Percentiles rank a stretch among this genome's conserved stretches.
phyloP scores from a whole-genome alignment of 30 jellyfish, hydroid and myxozoan species.

The Clytia hemisphaerica region DNA sequence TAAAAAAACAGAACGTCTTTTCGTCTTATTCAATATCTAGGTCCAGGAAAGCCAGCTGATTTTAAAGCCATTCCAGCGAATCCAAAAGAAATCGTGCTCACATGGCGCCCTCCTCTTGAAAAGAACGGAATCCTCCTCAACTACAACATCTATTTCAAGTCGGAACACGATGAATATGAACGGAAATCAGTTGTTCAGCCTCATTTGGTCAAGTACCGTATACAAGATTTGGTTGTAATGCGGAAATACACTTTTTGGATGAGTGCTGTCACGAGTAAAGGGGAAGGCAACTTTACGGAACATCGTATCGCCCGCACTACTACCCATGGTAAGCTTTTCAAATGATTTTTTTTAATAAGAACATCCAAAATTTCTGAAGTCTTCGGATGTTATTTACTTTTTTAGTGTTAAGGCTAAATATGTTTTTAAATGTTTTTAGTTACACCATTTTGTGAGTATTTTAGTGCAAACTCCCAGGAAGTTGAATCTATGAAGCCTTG shows the following conservation, averaged over 20 bases:
- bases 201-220: conserved; percentile 35
- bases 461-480: no score
- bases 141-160: conserved; percentile 52
- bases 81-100: conserved; percentile 68
- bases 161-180: no score
- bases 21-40: no score
- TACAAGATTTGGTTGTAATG: conserved; percentile 68
- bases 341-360: no score
- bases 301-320: not conserved
- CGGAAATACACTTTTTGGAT: conserved; percentile 72
- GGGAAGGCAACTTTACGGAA: conserved; percentile 58
- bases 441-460: no score
- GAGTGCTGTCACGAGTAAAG: conserved; percentile 66
- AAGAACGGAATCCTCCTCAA: conserved; percentile 73
- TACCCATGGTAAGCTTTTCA: not conserved
- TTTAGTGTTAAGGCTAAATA: no score
- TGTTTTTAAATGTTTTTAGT: no score
- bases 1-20: not conserved
- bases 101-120: conserved; percentile 78
- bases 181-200: conserved; percentile 35
- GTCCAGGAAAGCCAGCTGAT: conserved; percentile 80
- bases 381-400: no score
- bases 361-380: no score
- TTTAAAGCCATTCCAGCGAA: conserved; percentile 80
- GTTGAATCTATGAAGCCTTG: no score